Evolutionary conservation across 2,888 invertebrate species (phyloP).

Genomic region (Kryphioiulus occultus): DNA sequence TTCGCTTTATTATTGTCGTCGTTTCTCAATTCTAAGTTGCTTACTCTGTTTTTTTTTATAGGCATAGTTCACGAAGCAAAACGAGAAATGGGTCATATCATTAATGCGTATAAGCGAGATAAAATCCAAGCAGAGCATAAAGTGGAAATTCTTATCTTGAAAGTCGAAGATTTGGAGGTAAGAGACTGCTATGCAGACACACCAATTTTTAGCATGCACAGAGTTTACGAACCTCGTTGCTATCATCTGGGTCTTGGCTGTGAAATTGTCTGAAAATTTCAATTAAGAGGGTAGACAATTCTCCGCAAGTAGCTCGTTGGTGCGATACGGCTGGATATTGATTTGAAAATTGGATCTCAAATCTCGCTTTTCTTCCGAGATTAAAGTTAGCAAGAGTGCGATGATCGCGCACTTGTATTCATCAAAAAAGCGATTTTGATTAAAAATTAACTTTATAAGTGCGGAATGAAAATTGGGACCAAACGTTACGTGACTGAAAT

Average conservation of each 20-base stretch:
- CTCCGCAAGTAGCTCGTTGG: neutral
- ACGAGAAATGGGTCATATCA: conserved; percentile 55
- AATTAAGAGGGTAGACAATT: neutral
- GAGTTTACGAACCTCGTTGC: neutral
- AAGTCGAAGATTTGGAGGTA: conserved; percentile 58
- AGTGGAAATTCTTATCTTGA: conserved; percentile 57
- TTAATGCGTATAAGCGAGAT: conserved; percentile 56
- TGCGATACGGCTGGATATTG: neutral
- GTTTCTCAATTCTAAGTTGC: neutral
- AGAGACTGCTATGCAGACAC: neutral
- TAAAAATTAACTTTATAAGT: neutral
- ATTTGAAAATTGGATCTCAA: neutral
- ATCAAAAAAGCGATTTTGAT: neutral
- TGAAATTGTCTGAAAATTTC: neutral
- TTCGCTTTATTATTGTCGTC: neutral
- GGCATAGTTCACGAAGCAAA: conserved; percentile 56
- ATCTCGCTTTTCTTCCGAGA: neutral
- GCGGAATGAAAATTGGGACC: neutral
- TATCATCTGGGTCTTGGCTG: neutral
- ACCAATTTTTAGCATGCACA: neutral
- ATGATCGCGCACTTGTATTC: neutral
- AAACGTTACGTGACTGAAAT: neutral
- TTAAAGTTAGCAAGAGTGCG: neutral
- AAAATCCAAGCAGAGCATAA: conserved; percentile 57
- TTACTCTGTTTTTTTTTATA: conserved; percentile 44